Conservation (phyloP, 2,888 invertebrate genomes). For the Xylocampa areola region DNA sequence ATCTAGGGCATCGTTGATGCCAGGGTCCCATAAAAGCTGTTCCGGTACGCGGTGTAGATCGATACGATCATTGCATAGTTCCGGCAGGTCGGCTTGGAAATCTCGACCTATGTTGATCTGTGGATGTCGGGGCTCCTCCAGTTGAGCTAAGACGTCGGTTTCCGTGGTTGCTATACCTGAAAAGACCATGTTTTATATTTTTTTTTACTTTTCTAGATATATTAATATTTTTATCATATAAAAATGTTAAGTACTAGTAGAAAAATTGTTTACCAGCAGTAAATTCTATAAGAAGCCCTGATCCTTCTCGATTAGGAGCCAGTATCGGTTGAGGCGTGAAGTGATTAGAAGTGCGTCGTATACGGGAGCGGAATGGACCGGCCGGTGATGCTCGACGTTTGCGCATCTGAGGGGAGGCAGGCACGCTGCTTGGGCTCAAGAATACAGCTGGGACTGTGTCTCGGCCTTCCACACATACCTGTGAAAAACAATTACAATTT, state of each 20-base stretch:
- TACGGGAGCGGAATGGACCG: constrained; percentile 87
- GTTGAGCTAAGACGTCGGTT: constrained; percentile 74
- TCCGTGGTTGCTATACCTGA: constrained; percentile 71
- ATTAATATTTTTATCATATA: neutral
- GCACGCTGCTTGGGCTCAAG: constrained; percentile 93
- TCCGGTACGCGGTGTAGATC: constrained; percentile 90
- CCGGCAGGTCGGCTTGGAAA: constrained; percentile 95
- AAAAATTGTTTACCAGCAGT: constrained; percentile 68
- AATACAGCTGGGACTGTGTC: constrained; percentile 94
- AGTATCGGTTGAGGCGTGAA: constrained; percentile 98
- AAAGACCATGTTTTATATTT: constrained; percentile 6
- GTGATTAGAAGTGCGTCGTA: constrained; percentile 84
- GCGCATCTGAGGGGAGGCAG: constrained; percentile 91
- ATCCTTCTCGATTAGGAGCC: constrained; percentile 96
- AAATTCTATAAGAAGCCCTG: constrained; percentile 93
- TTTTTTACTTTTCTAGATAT: too few relatives aligned
- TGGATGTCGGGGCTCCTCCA: constrained; percentile 89
- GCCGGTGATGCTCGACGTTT: constrained; percentile 91
- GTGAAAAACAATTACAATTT: constrained; percentile 11
- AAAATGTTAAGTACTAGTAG: neutral
- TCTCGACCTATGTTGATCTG: constrained; percentile 96
- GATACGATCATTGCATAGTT: constrained; percentile 83
- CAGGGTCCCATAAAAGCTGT: constrained; percentile 96
- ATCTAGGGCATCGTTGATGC: constrained; percentile 92
- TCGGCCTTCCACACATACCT: constrained; percentile 90